Percentiles rank a stretch among this genome's conserved stretches.
phyloP scores from a whole-genome alignment of 2,888 invertebrate genomes.

The Eupithecia tripunctaria region DNA sequence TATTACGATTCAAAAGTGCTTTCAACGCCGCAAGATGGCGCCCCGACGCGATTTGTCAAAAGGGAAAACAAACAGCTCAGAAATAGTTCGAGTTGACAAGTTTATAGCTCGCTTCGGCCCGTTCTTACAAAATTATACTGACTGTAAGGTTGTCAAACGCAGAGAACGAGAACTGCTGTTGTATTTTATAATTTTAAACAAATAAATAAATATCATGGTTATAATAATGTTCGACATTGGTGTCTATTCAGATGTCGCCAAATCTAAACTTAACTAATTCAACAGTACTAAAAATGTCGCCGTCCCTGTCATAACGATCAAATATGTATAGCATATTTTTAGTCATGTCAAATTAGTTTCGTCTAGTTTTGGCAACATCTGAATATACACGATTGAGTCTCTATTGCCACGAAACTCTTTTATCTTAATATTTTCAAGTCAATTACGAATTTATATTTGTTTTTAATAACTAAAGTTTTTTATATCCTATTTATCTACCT shows the following conservation, averaged over 20 bases:
- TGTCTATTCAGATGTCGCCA: too few species aligned
- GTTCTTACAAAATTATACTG: conserved; percentile 64
- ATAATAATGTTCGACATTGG: too few species aligned
- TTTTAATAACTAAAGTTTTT: not conserved
- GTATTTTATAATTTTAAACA: not conserved
- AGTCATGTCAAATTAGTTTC: too few species aligned
- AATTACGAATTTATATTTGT: not conserved
- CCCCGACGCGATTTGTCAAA: conserved; percentile 79
- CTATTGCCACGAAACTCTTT: not conserved
- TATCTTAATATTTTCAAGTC: not conserved
- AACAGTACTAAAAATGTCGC: too few species aligned
- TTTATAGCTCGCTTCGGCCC: conserved; percentile 67
- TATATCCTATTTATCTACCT: not conserved
- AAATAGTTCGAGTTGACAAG: conserved; percentile 82
- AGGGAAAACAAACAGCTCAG: conserved; percentile 78
- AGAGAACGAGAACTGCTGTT: not conserved
- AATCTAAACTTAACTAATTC: too few species aligned
- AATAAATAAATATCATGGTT: not conserved
- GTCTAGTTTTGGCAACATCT: too few species aligned
- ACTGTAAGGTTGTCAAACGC: conserved; percentile 30
- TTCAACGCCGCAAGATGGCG: conserved; percentile 70
- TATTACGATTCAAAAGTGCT: conserved; percentile 45
- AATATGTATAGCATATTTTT: too few species aligned
- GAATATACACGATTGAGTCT: not conserved
- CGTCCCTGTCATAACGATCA: too few species aligned